Evolutionary conservation across 1,140 invertebrate species (phyloP).

Genomic region (Papilio polyxenes): DNA sequence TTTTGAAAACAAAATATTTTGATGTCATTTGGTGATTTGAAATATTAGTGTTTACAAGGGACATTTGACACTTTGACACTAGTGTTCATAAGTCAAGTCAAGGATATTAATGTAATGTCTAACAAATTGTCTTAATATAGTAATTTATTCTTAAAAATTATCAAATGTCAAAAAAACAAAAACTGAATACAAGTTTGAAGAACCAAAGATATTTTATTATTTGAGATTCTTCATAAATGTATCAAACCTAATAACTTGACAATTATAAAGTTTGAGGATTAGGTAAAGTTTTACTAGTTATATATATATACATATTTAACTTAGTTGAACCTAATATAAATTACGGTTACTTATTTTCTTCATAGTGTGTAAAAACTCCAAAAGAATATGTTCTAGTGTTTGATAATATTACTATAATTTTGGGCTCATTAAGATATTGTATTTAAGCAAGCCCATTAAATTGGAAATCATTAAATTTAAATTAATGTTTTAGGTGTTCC

Average conservation of each 20-base stretch:
- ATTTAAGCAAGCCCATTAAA: neutral
- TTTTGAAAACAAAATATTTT: neutral
- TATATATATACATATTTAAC: too few relatives aligned
- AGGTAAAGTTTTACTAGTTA: slow-evolving; percentile 2
- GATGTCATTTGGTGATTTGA: too few relatives aligned
- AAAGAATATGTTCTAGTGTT: neutral
- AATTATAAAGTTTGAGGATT: neutral
- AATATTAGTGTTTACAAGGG: too few relatives aligned
- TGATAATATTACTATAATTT: neutral
- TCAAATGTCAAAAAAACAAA: neutral
- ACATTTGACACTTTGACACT: neutral
- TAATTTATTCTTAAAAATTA: neutral
- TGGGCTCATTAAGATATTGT: neutral
- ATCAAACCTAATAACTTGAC: neutral
- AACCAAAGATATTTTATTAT: neutral
- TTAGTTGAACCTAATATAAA: neutral
- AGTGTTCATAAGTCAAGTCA: slow-evolving; percentile 18
- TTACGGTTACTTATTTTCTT: slow-evolving; percentile 26
- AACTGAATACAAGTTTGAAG: neutral
- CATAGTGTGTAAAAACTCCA: neutral
- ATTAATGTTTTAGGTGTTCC: slow-evolving; percentile 48
- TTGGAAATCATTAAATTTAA: too few relatives aligned
- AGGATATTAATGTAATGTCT: neutral
- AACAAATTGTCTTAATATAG: neutral
- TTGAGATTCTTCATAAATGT: neutral